phyloP scores from a whole-genome alignment of 1,140 invertebrate species.

The Pararge aegeria region DNA sequence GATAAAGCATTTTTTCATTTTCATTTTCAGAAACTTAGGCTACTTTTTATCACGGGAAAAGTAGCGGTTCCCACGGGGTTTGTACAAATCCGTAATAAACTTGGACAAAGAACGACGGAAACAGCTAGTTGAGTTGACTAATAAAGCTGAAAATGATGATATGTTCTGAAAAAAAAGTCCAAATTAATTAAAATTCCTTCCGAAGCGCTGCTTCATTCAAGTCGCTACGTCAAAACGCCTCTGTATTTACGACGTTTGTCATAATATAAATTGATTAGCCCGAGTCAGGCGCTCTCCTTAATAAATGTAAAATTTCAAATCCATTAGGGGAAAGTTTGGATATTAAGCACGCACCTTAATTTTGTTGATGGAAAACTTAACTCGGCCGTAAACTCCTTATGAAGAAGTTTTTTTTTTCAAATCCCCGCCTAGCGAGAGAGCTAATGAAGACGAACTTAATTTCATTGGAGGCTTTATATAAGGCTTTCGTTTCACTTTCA shows the following conservation, averaged over 20 bases:
- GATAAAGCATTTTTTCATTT: too few species aligned
- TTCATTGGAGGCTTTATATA: slow-evolving; percentile 17
- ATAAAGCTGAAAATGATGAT: too few species aligned
- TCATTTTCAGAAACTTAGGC: too few species aligned
- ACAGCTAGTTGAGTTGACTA: too few species aligned
- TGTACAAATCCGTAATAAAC: too few species aligned
- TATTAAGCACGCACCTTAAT: slow-evolving; percentile 70
- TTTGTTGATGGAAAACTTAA: slow-evolving; percentile 72
- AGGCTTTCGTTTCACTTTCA: slow-evolving; percentile 3
- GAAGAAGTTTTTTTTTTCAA: slow-evolving; percentile 56
- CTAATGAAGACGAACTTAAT: slow-evolving; percentile 60
- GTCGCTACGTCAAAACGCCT: slow-evolving; percentile 32
- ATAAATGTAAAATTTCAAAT: slow-evolving; percentile 74
- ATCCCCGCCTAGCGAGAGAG: slow-evolving; percentile 39
- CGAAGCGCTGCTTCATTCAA: slow-evolving; percentile 37
- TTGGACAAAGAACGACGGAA: too few species aligned
- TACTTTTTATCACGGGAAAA: too few species aligned
- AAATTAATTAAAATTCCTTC: slow-evolving; percentile 48
- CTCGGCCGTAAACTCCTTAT: slow-evolving; percentile 56
- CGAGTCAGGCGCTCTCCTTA: slow-evolving; percentile 35
- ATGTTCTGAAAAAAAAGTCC: slow-evolving; percentile 2
- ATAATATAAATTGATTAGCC: slow-evolving; percentile 64
- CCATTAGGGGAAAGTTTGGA: slow-evolving; percentile 69
- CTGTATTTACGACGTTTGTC: slow-evolving; percentile 44
- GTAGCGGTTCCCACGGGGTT: too few species aligned